Conservation (phyloP, 2,888 invertebrate species). For the Aphidoletes aphidimyza region DNA sequence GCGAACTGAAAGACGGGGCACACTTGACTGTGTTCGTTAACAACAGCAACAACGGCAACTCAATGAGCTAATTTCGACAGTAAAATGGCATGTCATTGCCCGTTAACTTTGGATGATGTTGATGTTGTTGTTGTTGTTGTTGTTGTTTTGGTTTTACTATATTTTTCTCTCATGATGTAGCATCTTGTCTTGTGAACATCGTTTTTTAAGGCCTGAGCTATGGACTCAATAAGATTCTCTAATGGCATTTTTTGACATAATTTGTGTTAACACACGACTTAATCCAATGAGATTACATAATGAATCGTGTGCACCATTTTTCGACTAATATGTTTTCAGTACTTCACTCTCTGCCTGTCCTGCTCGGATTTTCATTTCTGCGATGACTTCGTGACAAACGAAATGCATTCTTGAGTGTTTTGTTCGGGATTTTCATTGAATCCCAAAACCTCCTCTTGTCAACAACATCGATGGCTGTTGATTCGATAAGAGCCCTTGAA, state of each 20-base stretch:
- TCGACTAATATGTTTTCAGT: background rate
- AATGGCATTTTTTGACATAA: background rate
- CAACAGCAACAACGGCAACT: background rate
- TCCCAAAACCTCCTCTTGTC: too few relatives aligned
- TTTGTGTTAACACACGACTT: constrained; percentile 40
- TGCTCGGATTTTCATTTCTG: background rate
- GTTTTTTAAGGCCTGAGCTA: too few relatives aligned
- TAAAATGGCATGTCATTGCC: background rate
- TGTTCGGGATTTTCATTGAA: too few relatives aligned
- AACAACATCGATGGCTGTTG: too few relatives aligned
- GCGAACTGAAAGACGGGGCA: background rate
- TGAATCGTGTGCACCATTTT: background rate
- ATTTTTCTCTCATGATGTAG: too few relatives aligned
- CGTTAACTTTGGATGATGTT: background rate
- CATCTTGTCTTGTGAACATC: too few relatives aligned
- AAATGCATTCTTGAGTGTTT: too few relatives aligned
- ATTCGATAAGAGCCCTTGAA: background rate
- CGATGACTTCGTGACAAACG: background rate
- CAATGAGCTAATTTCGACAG: constrained; percentile 40
- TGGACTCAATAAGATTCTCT: too few relatives aligned
- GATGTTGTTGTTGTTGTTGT: too few relatives aligned
- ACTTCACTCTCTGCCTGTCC: background rate
- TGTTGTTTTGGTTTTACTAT: too few relatives aligned
- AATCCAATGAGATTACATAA: constrained; percentile 32
- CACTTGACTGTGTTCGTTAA: background rate